A percentile compares a stretch with the other conserved stretches of the same genome.
These are phyloP conservation scores for Busseola fusca DNA, from an alignment of 2,888 invertebrate genomes.

Conservation along the genomic window DNA sequence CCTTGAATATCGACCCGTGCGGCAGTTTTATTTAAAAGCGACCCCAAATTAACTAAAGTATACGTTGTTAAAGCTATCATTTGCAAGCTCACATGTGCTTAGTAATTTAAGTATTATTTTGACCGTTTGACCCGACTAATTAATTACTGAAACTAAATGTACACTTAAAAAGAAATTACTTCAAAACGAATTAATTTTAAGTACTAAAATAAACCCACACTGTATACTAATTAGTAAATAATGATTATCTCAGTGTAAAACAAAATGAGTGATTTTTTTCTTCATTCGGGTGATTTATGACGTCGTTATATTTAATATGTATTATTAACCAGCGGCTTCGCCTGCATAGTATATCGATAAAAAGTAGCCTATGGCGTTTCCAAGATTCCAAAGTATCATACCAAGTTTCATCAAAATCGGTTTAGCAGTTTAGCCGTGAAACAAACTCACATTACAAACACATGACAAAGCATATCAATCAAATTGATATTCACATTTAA, in stretches of 20 bases:
- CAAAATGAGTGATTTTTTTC: slow-evolving; percentile 18
- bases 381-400: not conserved
- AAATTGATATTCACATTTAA: not conserved
- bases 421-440: not conserved
- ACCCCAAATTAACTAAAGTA: slow-evolving; percentile 10
- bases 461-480: not conserved
- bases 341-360: not conserved
- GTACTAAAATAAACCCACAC: slow-evolving; percentile 35
- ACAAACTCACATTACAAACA: too few relatives aligned
- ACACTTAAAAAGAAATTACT: slow-evolving; percentile 52
- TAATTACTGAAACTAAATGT: slow-evolving; percentile 41
- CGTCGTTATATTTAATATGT: too few relatives aligned
- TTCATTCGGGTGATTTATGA: slow-evolving; percentile 34
- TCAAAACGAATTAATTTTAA: slow-evolving; percentile 49
- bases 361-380: not conserved
- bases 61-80: slow-evolving; percentile 15
- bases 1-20: not conserved
- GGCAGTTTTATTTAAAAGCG: not conserved
- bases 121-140: slow-evolving; percentile 24
- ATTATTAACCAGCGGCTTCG: not conserved
- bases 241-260: slow-evolving; percentile 38
- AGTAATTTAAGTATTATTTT: slow-evolving; percentile 13
- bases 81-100: not conserved
- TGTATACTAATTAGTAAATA: slow-evolving; percentile 41
- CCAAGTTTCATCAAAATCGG: not conserved